Conservation (phyloP, 2,888 invertebrate species). For the Clusia tigrina region DNA sequence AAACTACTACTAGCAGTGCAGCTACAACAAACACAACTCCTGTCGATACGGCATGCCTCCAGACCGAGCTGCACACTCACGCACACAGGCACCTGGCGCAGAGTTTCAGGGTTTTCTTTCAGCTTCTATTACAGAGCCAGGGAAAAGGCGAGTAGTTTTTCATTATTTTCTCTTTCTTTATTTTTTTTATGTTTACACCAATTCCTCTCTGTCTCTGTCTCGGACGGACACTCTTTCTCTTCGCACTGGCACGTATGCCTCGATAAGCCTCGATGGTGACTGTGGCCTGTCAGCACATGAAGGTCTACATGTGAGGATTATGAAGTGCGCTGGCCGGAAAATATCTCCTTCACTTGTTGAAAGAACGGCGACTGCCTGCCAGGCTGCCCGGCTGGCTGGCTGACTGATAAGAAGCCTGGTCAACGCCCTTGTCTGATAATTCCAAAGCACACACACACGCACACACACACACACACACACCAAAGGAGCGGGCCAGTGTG, state of each 20-base stretch:
- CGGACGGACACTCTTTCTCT: too few relatives aligned
- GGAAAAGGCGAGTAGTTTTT: not conserved
- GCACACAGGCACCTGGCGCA: constrained; percentile 28
- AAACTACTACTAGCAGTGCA: too few relatives aligned
- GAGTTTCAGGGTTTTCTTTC: constrained; percentile 1
- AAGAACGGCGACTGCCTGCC: too few relatives aligned
- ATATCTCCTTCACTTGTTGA: not conserved
- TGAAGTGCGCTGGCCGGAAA: not conserved
- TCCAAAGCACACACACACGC: too few relatives aligned
- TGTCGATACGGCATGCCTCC: constrained; percentile 5
- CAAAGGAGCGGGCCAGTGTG: too few relatives aligned
- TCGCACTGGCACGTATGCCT: too few relatives aligned
- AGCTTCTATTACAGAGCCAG: constrained; percentile 43
- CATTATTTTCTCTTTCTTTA: constrained; percentile 30
- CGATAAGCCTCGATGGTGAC: not conserved
- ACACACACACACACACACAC: too few relatives aligned
- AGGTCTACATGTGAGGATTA: not conserved
- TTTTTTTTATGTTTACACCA: not conserved
- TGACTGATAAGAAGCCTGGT: too few relatives aligned
- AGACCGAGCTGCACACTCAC: constrained; percentile 26
- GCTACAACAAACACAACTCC: too few relatives aligned
- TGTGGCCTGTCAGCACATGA: too few relatives aligned
- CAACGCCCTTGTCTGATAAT: too few relatives aligned
- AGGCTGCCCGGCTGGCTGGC: too few relatives aligned
- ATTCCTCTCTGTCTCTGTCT: not conserved